A percentile compares a stretch with the other conserved stretches of the same genome.
Evolutionary conservation across 2,888 invertebrate genomes (phyloP).

Genomic region (Drosophila algonquin): DNA sequence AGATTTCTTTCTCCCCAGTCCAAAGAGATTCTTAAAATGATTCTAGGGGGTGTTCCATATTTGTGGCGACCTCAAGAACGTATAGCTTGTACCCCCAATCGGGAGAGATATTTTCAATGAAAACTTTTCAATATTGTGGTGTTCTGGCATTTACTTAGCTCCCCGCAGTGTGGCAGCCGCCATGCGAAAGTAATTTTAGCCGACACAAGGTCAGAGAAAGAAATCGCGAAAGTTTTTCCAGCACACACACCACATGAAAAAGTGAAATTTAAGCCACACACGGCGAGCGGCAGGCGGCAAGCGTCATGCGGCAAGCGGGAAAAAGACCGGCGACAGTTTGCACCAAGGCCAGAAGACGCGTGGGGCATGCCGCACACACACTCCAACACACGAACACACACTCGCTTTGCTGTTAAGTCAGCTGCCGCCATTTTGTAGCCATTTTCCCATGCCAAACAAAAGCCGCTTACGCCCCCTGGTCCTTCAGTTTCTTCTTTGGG

Average conservation of each 20-base stretch:
- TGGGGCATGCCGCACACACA: slow-evolving; percentile 38
- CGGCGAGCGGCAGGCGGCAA: slow-evolving; percentile 32
- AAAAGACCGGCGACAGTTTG: slow-evolving; percentile 47
- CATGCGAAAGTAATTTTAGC: slow-evolving; percentile 41
- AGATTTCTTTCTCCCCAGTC: too few relatives aligned
- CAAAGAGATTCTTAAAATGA: too few relatives aligned
- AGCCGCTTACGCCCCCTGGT: slow-evolving; percentile 26
- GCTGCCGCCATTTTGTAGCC: slow-evolving; percentile 74
- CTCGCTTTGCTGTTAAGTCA: slow-evolving; percentile 63
- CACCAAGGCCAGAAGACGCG: slow-evolving; percentile 61
- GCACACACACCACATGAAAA: slow-evolving; percentile 48
- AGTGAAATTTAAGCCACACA: slow-evolving; percentile 68
- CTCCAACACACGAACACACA: slow-evolving; percentile 6
- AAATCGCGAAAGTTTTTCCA: slow-evolving; percentile 52
- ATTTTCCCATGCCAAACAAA: slow-evolving; percentile 73
- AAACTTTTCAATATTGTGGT: not conserved
- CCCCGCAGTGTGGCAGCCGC: slow-evolving; percentile 35
- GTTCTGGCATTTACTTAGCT: slow-evolving; percentile 22
- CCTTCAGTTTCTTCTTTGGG: slow-evolving; percentile 12
- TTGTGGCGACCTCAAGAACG: too few relatives aligned
- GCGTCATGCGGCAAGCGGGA: slow-evolving; percentile 25
- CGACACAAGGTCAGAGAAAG: slow-evolving; percentile 29
- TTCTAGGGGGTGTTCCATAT: too few relatives aligned
- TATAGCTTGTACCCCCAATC: not conserved
- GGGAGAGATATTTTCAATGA: too few relatives aligned